phyloP scores from a whole-genome alignment of 1,140 invertebrate species.

The Scylla paramamosain region DNA sequence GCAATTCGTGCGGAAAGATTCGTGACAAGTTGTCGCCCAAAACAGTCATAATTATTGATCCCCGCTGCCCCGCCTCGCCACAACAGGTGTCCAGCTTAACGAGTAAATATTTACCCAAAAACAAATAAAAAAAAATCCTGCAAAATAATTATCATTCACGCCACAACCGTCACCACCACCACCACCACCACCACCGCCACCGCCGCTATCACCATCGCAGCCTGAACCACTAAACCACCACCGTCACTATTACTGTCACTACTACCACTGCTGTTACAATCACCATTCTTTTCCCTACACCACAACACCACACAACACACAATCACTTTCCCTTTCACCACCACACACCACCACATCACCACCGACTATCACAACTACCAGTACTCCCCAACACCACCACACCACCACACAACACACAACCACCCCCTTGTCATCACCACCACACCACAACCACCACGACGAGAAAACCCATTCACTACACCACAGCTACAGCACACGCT shows the following conservation, averaged over 20 bases:
- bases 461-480: no score
- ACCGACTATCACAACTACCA: neutral
- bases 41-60: no score
- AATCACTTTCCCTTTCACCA: neutral
- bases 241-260: neutral
- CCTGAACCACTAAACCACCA: neutral
- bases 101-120: constrained; percentile 16
- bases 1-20: no score
- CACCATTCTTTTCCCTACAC: neutral
- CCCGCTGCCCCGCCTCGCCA: no score
- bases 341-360: neutral
- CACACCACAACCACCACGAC: neutral
- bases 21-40: no score
- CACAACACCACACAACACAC: neutral
- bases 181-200: neutral
- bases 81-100: neutral
- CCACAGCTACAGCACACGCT: no score
- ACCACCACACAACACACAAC: neutral
- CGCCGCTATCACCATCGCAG: neutral
- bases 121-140: neutral
- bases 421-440: neutral
- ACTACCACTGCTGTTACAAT: neutral
- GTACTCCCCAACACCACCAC: neutral
- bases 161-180: neutral
- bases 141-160: constrained; percentile 14